Percentiles rank a stretch among this genome's conserved stretches.
phyloP scores from a whole-genome alignment of 2,797 vertebrate species.

The Pangasius djambal region DNA sequence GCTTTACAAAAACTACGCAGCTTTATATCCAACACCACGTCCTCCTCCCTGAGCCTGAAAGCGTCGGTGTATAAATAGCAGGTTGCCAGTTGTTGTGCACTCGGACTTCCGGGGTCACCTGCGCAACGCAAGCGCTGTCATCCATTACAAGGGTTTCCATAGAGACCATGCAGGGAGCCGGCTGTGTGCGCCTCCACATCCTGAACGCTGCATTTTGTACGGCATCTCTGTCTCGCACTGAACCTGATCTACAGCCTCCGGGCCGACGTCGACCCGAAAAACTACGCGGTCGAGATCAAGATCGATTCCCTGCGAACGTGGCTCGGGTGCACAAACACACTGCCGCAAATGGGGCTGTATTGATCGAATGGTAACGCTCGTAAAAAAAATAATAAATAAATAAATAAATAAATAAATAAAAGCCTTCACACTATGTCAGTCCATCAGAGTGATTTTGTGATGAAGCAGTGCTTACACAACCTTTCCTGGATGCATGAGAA shows the following conservation, averaged over 20 bases:
- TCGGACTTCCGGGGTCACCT: conserved; percentile 72
- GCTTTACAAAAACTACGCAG: neutral
- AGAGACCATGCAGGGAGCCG: conserved; percentile 76
- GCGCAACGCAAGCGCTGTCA: conserved; percentile 66
- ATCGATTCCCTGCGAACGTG: conserved; percentile 43
- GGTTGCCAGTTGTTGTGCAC: conserved; percentile 37
- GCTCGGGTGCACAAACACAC: conserved; percentile 24
- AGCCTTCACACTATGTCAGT: neutral
- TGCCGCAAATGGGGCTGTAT: conserved; percentile 41
- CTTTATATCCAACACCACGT: neutral
- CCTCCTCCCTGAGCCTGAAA: neutral
- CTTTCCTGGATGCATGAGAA: neutral
- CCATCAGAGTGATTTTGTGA: neutral
- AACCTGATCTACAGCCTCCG: neutral
- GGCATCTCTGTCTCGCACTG: neutral
- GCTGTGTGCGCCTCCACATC: conserved; percentile 14
- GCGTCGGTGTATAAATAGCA: neutral
- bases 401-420: neutral
- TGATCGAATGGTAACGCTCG: conserved; percentile 35
- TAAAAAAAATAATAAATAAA: neutral
- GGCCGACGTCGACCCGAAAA: conserved; percentile 8
- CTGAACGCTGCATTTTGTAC: conserved; percentile 1
- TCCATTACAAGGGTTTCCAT: conserved; percentile 79
- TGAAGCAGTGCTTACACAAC: neutral
- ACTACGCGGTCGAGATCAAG: neutral